Conservation (phyloP, 2,113 vertebrate genomes). For the Dinomys branickii region DNA sequence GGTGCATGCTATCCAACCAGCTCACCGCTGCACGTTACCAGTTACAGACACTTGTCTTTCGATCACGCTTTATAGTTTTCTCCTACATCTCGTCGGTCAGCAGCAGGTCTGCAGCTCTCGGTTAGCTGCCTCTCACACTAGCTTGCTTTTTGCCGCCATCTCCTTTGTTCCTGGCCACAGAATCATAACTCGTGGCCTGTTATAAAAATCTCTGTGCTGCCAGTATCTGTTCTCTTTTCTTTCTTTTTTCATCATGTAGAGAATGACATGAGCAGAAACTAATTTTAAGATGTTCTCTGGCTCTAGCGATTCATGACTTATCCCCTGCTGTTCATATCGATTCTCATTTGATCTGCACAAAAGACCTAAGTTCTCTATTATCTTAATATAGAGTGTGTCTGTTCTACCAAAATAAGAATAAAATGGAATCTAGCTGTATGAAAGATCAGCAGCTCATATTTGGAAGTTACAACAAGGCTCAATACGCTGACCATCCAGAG, state of each 20-base stretch:
- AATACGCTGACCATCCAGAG: not conserved
- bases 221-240: not conserved
- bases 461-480: not conserved
- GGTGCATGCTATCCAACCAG: not conserved
- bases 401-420: not conserved
- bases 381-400: not conserved
- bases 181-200: not conserved
- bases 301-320: not conserved
- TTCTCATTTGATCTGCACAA: not conserved
- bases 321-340: not conserved
- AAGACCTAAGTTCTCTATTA: not conserved
- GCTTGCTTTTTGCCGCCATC: not conserved
- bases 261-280: slow-evolving; percentile 20
- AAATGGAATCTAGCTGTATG: not conserved
- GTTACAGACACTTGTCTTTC: not conserved
- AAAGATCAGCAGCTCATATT: not conserved
- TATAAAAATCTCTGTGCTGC: not conserved
- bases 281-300: not conserved
- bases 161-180: not conserved
- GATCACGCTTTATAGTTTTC: not conserved
- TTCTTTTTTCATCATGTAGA: slow-evolving; percentile 1
- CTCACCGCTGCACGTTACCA: not conserved
- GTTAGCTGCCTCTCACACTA: not conserved
- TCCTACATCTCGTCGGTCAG: not conserved
- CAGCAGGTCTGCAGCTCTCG: not conserved